Evolutionary conservation across 37 sponge, comb jelly and placozoan species (phyloP).

Genomic region (Cliona cf. orientalis): DNA sequence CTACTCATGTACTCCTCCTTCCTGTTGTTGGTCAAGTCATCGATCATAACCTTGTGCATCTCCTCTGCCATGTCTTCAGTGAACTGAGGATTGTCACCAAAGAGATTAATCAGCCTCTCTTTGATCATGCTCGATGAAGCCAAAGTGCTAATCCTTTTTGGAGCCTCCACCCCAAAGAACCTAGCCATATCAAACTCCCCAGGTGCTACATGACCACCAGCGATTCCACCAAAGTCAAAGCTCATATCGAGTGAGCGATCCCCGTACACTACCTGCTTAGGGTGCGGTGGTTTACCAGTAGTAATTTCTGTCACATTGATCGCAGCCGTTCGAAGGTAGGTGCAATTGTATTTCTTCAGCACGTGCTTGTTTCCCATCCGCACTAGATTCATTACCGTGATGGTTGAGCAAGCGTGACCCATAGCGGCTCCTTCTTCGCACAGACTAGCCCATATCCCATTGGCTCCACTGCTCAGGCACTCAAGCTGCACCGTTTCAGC

Average conservation of each 20-base stretch:
- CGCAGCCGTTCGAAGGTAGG: constrained; percentile 72
- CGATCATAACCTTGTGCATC: constrained; percentile 83
- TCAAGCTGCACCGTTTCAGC: constrained; percentile 65
- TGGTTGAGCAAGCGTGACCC: constrained; percentile 84
- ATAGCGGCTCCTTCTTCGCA: constrained; percentile 91
- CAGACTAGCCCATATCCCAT: constrained; percentile 88
- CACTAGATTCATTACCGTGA: constrained; percentile 85
- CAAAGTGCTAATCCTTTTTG: constrained; percentile 74
- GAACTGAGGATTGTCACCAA: constrained; percentile 72
- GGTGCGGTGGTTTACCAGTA: constrained; percentile 69
- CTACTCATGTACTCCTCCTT: constrained; percentile 92
- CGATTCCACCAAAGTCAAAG: constrained; percentile 68
- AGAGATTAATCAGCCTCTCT: constrained; percentile 62
- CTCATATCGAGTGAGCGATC: constrained; percentile 75
- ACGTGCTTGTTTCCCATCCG: constrained; percentile 81
- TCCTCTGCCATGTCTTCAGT: constrained; percentile 44
- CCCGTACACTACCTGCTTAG: constrained; percentile 82
- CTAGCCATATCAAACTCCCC: constrained; percentile 79
- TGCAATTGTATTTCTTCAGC: constrained; percentile 73
- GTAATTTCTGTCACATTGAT: constrained; percentile 71
- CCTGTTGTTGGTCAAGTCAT: constrained; percentile 53
- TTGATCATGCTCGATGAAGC: constrained; percentile 75
- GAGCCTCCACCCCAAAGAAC: constrained; percentile 78
- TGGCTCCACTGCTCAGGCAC: constrained; percentile 79
- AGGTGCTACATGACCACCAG: no score